Conservation (phyloP, 1,140 invertebrate genomes). For the Bombus impatiens region DNA sequence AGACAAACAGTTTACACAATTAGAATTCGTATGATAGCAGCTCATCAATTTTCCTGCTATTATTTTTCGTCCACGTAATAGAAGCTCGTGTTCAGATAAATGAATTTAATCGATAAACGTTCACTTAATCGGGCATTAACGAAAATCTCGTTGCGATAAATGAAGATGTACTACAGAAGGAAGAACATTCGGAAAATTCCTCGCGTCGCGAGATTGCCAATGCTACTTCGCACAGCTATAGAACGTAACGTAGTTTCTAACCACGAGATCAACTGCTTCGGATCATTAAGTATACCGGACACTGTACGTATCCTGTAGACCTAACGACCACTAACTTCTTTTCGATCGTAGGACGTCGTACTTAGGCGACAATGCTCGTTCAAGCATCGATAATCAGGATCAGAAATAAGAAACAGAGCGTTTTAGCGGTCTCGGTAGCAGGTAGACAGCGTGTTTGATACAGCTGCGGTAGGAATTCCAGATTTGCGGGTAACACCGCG, state of each 20-base stretch:
- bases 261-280: background rate
- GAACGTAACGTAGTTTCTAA: background rate
- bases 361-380: background rate
- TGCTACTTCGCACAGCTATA: background rate
- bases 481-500: slow-evolving; percentile 27
- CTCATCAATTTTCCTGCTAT: no score
- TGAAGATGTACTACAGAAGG: no score
- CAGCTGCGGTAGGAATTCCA: background rate
- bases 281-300: background rate
- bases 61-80: no score
- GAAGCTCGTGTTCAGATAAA: no score
- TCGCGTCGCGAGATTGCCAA: background rate
- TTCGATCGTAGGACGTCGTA: no score
- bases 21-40: no score
- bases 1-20: no score
- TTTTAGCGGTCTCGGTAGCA: background rate
- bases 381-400: background rate
- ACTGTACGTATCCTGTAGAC: background rate
- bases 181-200: background rate
- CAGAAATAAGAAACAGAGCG: background rate
- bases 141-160: no score
- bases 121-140: no score
- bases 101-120: no score
- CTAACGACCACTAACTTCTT: no score
- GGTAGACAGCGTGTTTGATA: background rate